Evolutionary conservation across 2,113 vertebrate genomes (phyloP), one percentile per base, ranked within the genome.

Genomic region (Lethenteron reissneri): DNA sequence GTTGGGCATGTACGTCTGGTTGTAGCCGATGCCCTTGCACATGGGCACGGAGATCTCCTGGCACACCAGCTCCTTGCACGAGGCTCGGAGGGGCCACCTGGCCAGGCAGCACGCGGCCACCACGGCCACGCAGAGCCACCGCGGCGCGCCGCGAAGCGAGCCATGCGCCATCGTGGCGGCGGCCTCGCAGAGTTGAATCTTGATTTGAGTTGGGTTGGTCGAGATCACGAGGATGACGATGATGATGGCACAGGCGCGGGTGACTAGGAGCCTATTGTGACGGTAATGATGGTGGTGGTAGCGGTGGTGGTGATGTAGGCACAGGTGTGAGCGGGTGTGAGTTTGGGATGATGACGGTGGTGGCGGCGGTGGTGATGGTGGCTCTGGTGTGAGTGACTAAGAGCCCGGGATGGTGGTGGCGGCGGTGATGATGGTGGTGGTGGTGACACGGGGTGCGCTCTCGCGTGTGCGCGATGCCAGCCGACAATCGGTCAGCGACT

Each of bases 1-100:
- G 11, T 68, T 68, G 64, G 64, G 64, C 64, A 68, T 68, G 64
- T 68, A 68, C 64, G 64, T 68, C n/a, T 11, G 64, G 64, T 68
- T 68, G 64, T 68, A 68, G 64, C 64, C 64, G 64, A 68, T 68
- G 64, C 64, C 64, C 8, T 21, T n/a, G 21, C 64, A 68, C 64
- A 68, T 68, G 64, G 64, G 64, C 64, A 68, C 64, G n/a, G 64
- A 17, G 9, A 68, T 68, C n/a, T 68, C 64, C 64, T 68, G 64
- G 64, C 64, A 68, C 64, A 11, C 64, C 9, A 68, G 64, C 8
- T 68, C 64, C 64, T 68, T 68, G 64, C n/a, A n/a, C n/a, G 64
- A n/a, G 8, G 10, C 64, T 10, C n/a, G n/a, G 64, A n/a, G 64
- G 64, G 8, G 25, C 64, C 9, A 17, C 64, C n/a, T 25, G 8